Evolutionary conservation across 2,113 vertebrate genomes (phyloP).

Genomic region (Catharus minimus): DNA sequence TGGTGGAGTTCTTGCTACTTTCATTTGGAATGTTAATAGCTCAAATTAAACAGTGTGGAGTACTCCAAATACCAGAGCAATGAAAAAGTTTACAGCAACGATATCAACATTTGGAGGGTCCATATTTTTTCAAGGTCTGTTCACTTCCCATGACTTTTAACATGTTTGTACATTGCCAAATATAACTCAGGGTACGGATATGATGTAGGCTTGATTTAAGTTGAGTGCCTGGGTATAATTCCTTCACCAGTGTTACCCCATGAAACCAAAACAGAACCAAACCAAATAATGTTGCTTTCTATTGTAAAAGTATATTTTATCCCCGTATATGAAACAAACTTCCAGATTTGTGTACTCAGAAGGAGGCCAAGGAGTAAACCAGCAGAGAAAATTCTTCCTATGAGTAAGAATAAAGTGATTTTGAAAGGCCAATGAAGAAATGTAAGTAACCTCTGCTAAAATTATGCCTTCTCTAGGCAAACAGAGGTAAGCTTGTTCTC

Average conservation of each 20-base stretch:
- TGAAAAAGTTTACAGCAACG: constrained; percentile 50
- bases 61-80: constrained; percentile 55
- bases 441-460: not conserved
- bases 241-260: not conserved
- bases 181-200: constrained; percentile 5
- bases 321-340: not conserved
- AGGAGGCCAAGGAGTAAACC: not conserved
- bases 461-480: not conserved
- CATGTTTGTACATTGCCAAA: constrained; percentile 16
- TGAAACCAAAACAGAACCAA: not conserved
- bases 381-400: not conserved
- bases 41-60: constrained; percentile 57
- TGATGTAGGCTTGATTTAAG: not conserved
- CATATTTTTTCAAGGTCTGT: constrained; percentile 41
- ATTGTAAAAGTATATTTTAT: not conserved
- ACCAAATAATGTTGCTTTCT: not conserved
- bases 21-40: constrained; percentile 60
- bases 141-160: constrained; percentile 42
- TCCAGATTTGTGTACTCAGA: not conserved
- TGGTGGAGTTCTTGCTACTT: constrained; percentile 39
- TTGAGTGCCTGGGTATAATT: not conserved
- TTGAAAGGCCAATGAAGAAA: not conserved
- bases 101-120: constrained; percentile 50
- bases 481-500: not conserved
- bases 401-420: not conserved